A percentile compares a stretch with the other conserved stretches of the same genome.
These are phyloP conservation scores for Rhagonycha lutea DNA, from an alignment of 2,888 invertebrate species.

Conservation along the genomic window DNA sequence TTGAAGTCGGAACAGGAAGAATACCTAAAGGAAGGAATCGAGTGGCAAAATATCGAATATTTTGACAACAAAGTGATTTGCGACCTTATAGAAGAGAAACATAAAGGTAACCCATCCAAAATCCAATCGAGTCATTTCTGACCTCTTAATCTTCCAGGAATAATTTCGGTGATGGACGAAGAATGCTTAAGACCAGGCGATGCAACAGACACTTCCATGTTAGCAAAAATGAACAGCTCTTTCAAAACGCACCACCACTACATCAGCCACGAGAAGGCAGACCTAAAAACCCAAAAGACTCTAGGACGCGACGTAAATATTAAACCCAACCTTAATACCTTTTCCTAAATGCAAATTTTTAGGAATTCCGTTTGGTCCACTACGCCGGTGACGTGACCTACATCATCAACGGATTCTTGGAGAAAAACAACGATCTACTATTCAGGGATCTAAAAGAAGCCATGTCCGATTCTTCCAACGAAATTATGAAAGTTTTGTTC, in stretches of 20 bases:
- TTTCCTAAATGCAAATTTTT: constrained; percentile 32
- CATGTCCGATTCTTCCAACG: constrained; percentile 73
- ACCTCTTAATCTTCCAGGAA: constrained; percentile 57
- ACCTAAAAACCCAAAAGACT: constrained; percentile 77
- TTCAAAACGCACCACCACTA: constrained; percentile 80
- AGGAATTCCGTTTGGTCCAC: constrained; percentile 89
- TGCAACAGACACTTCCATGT: constrained; percentile 78
- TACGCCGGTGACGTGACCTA: constrained; percentile 95
- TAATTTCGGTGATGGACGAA: constrained; percentile 86
- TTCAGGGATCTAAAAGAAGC: constrained; percentile 86
- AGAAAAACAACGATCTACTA: constrained; percentile 91
- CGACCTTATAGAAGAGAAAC: constrained; percentile 87
- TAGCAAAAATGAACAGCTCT: constrained; percentile 77
- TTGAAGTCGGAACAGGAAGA: constrained; percentile 92
- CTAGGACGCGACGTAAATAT: constrained; percentile 79
- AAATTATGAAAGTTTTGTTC: constrained; percentile 66
- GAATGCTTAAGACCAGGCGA: constrained; percentile 91
- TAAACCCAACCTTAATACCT: not conserved
- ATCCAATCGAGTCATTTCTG: not conserved
- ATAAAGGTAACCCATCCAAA: constrained; percentile 64
- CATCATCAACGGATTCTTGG: constrained; percentile 82
- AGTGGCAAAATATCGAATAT: constrained; percentile 87
- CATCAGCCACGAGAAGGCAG: constrained; percentile 79
- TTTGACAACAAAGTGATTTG: constrained; percentile 95
- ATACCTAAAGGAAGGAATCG: constrained; percentile 87